Evolutionary conservation across 2,113 vertebrate genomes (phyloP).

Genomic region (Dryoscopus gambensis): DNA sequence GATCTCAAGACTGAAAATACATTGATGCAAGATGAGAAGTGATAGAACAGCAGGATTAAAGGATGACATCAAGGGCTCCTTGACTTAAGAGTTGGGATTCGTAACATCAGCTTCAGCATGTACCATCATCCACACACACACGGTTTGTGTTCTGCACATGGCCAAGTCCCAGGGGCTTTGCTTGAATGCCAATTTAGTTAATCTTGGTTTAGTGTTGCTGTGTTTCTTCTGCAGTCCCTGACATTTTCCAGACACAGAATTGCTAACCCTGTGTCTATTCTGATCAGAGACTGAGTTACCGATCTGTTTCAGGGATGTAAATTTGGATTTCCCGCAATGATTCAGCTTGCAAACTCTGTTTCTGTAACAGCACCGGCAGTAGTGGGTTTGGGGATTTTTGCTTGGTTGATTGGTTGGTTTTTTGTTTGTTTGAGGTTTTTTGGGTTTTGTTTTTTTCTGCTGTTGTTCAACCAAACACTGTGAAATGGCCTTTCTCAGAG

Average conservation of each 20-base stretch:
- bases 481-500: not conserved
- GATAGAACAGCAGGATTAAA: not conserved
- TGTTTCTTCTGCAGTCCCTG: not conserved
- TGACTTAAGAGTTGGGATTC: not conserved
- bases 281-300: not conserved
- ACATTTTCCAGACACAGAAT: not conserved
- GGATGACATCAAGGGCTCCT: not conserved
- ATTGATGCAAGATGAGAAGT: not conserved
- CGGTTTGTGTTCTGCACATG: not conserved
- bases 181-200: not conserved
- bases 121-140: accelerated
- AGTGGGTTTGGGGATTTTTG: not conserved
- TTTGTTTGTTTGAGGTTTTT: not conserved
- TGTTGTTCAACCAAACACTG: not conserved
- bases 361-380: not conserved
- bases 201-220: not conserved
- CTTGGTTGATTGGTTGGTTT: too few species aligned
- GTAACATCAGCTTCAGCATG: not conserved
- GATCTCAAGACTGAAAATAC: not conserved
- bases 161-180: not conserved
- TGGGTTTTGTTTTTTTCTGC: not conserved
- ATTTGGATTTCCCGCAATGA: not conserved
- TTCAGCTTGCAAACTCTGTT: not conserved
- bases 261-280: not conserved
- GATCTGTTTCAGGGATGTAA: not conserved